Conservation (phyloP, 1,140 invertebrate genomes). For the Bombus confusus region DNA sequence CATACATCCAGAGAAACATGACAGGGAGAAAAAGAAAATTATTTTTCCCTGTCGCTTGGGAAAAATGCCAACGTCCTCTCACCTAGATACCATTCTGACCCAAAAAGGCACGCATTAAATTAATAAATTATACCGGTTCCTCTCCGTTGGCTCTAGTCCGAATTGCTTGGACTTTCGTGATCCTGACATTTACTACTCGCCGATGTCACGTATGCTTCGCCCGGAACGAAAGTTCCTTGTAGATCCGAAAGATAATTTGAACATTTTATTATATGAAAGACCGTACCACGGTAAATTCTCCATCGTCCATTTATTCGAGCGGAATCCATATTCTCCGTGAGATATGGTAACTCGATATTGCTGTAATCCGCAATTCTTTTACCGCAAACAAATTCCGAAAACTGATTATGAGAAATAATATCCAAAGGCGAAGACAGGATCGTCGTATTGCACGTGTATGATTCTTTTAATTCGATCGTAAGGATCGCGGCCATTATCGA, state of each 20-base stretch:
- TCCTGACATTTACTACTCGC: constrained; percentile 66
- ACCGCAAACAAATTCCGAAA: neutral
- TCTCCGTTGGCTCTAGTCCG: constrained; percentile 77
- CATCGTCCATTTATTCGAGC: constrained; percentile 26
- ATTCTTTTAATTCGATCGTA: neutral
- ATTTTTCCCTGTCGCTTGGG: constrained; percentile 70
- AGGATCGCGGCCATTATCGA: neutral
- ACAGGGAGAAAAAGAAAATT: constrained; percentile 52
- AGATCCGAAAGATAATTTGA: constrained; percentile 38
- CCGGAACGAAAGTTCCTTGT: neutral
- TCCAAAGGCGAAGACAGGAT: neutral
- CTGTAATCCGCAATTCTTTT: neutral
- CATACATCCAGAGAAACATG: constrained; percentile 55
- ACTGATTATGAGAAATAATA: neutral
- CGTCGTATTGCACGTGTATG: neutral
- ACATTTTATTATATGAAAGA: constrained; percentile 33
- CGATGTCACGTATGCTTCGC: constrained; percentile 70
- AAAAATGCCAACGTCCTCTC: constrained; percentile 74
- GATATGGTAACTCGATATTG: constrained; percentile 17
- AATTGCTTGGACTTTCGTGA: constrained; percentile 73
- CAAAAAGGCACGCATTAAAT: constrained; percentile 80
- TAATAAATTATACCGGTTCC: constrained; percentile 78
- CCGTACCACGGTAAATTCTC: constrained; percentile 17
- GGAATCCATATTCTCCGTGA: constrained; percentile 32
- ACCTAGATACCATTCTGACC: constrained; percentile 77